Evolutionary conservation across 2,797 vertebrate genomes (phyloP), one percentile per base, ranked within the genome.

Genomic region (Siniperca scherzeri): DNA sequence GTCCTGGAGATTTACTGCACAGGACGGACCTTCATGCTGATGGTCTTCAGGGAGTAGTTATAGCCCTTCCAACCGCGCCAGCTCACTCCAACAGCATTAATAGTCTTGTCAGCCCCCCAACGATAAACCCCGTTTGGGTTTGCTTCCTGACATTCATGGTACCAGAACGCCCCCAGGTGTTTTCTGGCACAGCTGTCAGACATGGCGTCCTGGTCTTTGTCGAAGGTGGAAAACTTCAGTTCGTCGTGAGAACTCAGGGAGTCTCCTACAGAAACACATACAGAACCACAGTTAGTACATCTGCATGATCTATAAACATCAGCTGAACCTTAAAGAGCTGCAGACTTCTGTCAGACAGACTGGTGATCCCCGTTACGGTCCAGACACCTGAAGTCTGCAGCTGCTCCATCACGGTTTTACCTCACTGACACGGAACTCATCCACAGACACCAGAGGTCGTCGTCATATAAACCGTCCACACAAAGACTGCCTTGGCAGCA

Each of bases 81-180:
- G 0, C 0, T 1, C 25, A 79, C 67, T 5, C 84, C 80, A 3
- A 10, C 2, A 44, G 1, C 16, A 9, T 0, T 0, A 17, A 74
- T 0, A 4, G 17, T 17, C 0, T 1, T 0, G 5, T 88, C 64
- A 0, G 33, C 22, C 0, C 81, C 81, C 81, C 81, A 84, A 8
- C 5, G 66, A 53, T 88, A 86, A 42, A 42, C 7, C 42, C 42
- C 42, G 2, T 42, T 42, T 50, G 72, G 62, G 59, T 68, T 70
- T 16, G 84, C 3, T 0, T 0, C 0, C 12, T 44, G 68, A 74
- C 87, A 82, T 27, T 0, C 0, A 1, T 0, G 5, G n/a, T 80
- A 80, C 84, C 84, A 89, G 56, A 77, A 89, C 1, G 3, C 87
- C 1, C 87, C 87, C 21, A 86, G 10, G 27, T 0, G 0, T 0